Conservation (phyloP, 2,797 vertebrate genomes). For the Limnodromus scolopaceus region DNA sequence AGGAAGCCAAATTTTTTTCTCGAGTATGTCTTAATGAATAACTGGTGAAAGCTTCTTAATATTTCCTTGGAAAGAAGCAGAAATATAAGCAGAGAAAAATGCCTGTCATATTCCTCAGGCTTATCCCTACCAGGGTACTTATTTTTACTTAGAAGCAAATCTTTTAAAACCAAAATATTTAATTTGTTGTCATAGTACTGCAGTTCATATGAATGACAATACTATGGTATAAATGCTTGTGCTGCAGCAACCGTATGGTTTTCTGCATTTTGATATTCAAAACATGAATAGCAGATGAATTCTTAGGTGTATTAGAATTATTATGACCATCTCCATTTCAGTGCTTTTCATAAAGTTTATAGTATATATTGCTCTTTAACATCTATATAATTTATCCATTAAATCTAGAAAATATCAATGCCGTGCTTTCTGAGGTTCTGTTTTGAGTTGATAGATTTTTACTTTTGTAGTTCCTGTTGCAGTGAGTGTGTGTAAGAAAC, state of each 20-base stretch:
- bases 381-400: background rate
- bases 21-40: background rate
- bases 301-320: background rate
- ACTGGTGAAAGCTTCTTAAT: background rate
- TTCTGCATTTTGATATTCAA: background rate
- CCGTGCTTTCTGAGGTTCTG: background rate
- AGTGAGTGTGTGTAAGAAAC: background rate
- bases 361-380: background rate
- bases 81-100: background rate
- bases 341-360: background rate
- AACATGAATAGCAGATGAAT: background rate
- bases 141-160: background rate
- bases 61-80: background rate
- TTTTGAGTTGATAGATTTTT: background rate
- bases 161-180: background rate
- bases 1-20: background rate
- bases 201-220: background rate
- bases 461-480: background rate
- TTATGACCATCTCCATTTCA: background rate
- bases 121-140: background rate
- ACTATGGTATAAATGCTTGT: background rate
- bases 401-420: background rate
- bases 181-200: background rate
- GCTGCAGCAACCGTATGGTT: background rate
- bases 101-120: background rate